phyloP scores from a whole-genome alignment of 1,140 invertebrate genomes.

The Drosophila nigrodunni region DNA sequence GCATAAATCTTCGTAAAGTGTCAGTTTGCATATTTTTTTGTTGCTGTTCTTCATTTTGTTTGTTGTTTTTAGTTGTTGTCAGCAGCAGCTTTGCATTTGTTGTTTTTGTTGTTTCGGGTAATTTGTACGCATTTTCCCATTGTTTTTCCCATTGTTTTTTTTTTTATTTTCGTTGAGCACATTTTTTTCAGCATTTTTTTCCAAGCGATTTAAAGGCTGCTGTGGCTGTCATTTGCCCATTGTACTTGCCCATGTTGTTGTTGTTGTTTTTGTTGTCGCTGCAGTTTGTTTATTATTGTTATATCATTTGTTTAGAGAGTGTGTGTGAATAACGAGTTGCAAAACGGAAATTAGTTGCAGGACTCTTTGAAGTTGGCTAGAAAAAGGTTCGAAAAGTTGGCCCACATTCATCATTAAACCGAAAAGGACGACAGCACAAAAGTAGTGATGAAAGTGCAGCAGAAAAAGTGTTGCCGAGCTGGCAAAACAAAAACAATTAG shows the following conservation, averaged over 20 bases:
- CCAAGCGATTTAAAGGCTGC: conserved; percentile 39
- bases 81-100: conserved; percentile 66
- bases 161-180: conserved; percentile 32
- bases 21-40: conserved; percentile 77
- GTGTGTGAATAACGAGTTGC: conserved; percentile 67
- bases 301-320: conserved; percentile 69
- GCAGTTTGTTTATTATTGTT: conserved; percentile 65
- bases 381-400: conserved; percentile 21
- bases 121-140: conserved; percentile 77
- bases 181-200: conserved; percentile 46
- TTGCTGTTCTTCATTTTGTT: conserved; percentile 47
- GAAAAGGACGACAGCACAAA: conserved; percentile 47
- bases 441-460: conserved; percentile 42
- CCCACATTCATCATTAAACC: conserved; percentile 41
- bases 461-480: conserved; percentile 59
- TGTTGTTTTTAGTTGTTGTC: conserved; percentile 54
- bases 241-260: conserved; percentile 23
- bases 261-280: background rate
- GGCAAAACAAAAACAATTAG: conserved; percentile 70
- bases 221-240: conserved; percentile 46
- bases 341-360: conserved; percentile 74
- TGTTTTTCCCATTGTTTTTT: conserved; percentile 31
- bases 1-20: conserved; percentile 83
- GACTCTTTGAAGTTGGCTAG: conserved; percentile 8
- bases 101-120: conserved; percentile 65